Evolutionary conservation across 1,140 invertebrate genomes (phyloP).

Genomic region (Drosophila bocqueti): DNA sequence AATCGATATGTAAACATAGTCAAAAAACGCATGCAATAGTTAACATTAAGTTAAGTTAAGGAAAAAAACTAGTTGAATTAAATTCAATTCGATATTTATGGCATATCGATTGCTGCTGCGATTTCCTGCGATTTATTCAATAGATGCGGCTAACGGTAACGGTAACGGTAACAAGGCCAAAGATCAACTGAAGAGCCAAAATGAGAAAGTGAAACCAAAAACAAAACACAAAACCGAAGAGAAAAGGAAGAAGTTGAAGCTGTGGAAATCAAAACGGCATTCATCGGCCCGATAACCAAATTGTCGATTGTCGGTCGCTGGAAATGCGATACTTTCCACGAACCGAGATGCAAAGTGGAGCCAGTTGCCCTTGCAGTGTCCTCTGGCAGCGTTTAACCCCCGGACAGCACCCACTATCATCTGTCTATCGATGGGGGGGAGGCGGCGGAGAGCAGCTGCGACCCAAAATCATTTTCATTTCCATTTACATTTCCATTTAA

Average conservation of each 20-base stretch:
- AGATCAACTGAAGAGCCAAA: conserved; percentile 20
- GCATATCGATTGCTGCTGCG: conserved; percentile 27
- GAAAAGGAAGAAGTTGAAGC: neutral
- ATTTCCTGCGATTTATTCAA: conserved; percentile 36
- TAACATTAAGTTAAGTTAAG: conserved; percentile 22
- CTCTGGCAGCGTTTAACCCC: conserved; percentile 30
- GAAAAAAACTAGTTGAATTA: conserved; percentile 37
- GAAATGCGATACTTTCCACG: conserved; percentile 66
- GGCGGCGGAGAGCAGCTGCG: conserved; percentile 8
- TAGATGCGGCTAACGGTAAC: conserved; percentile 39
- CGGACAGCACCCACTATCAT: conserved; percentile 11
- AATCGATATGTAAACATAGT: conserved; percentile 21
- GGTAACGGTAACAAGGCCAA: conserved; percentile 23
- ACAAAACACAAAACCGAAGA: conserved; percentile 6
- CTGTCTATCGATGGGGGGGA: conserved; percentile 13
- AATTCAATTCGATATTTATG: conserved; percentile 13
- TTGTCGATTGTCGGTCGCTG: conserved; percentile 29
- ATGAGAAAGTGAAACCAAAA: conserved; percentile 10
- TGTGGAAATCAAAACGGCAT: conserved; percentile 13
- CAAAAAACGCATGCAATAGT: conserved; percentile 36
- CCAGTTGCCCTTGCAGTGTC: conserved; percentile 43
- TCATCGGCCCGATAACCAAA: conserved; percentile 24
- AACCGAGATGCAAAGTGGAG: conserved; percentile 35
- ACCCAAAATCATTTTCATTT: conserved; percentile 45
- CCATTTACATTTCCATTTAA: conserved; percentile 60